These are phyloP conservation scores for Cyprinella venusta DNA, from an alignment of 2,797 vertebrate genomes.

Conservation along the genomic window DNA sequence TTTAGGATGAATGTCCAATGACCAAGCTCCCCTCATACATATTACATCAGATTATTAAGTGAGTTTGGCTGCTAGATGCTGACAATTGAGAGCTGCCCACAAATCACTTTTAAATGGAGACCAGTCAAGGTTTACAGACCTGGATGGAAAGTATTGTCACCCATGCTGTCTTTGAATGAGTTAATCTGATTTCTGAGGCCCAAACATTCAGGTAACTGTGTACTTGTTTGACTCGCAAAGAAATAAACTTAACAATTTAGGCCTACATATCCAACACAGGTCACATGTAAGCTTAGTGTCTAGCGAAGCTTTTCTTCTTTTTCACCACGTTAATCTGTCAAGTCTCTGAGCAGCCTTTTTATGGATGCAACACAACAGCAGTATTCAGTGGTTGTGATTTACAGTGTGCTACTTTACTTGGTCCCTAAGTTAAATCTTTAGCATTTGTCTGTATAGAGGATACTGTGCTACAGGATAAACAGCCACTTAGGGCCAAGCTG, in stretches of 20 bases:
- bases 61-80: constrained; percentile 5
- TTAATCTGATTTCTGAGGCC: constrained; percentile 1
- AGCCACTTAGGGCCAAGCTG: constrained; percentile 41
- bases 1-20: constrained; percentile 21
- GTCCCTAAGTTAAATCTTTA: constrained; percentile 41
- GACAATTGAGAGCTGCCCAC: constrained; percentile 29
- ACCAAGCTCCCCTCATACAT: constrained; percentile 43
- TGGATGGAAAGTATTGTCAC: constrained; percentile 20
- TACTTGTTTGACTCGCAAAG: neutral
- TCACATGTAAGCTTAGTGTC: constrained; percentile 5
- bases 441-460: constrained; percentile 38
- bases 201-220: neutral
- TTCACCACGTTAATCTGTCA: constrained; percentile 33
- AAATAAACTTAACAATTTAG: neutral
- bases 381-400: constrained; percentile 52
- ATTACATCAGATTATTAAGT: constrained; percentile 49
- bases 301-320: constrained; percentile 27
- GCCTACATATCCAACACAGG: constrained; percentile 5
- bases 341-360: constrained; percentile 39
- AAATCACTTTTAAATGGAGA: constrained; percentile 30
- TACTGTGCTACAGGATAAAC: constrained; percentile 53
- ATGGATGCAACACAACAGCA: constrained; percentile 51
- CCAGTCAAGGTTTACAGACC: constrained; percentile 18
- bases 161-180: constrained; percentile 14
- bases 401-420: constrained; percentile 45